Evolutionary conservation across 2,113 vertebrate genomes (phyloP), one percentile per base, ranked within the genome.

Genomic region (Triplophysa dalaica): DNA sequence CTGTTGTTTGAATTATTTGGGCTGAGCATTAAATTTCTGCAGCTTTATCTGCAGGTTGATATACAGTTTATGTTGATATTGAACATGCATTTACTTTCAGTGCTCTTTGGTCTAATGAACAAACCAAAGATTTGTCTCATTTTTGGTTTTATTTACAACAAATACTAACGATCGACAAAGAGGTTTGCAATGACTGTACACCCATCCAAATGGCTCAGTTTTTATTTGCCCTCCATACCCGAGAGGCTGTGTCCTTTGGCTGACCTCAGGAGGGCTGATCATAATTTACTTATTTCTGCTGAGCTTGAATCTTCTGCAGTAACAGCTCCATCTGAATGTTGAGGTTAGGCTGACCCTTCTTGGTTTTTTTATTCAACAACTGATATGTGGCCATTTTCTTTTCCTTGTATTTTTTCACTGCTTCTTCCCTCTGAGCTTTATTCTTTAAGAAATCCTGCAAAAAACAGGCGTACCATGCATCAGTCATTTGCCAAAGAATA

Each of bases 281-380:
- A n/a, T 8, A 17, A 56, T 8, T 56, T 6, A 19, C 21, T 91
- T 77, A 92, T 86, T 91, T 87, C 0, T 38, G 62, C 50, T 73
- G 75, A 61, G 85, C 81, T 83, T 98, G 93, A 85, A 99, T 98
- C 91, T 98, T 99, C 87, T 97, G 93, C 81, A 99, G 95, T 81
- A 99, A 92, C 88, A 94, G 95, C 11, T 98, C 97, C 92, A 99
- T 94, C 83, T 98, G 97, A 48, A 96, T 85, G 87, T 99, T 99
- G n/a, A 99, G 90, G 85, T 98, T 97, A 74, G 97, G 97, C 48
- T 99, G 98, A 78, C 97, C 98, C 85, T 92, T 99, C 89, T 93
- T 99, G 0, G 96, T 99, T 89, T 94, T 99, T 86, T 94, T 96
- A 85, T 93, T 93, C 80, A 99, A 9, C 82, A 98, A 87, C 92